Evolutionary conservation across 1,140 invertebrate genomes (phyloP).

Genomic region (Aphis gossypii): DNA sequence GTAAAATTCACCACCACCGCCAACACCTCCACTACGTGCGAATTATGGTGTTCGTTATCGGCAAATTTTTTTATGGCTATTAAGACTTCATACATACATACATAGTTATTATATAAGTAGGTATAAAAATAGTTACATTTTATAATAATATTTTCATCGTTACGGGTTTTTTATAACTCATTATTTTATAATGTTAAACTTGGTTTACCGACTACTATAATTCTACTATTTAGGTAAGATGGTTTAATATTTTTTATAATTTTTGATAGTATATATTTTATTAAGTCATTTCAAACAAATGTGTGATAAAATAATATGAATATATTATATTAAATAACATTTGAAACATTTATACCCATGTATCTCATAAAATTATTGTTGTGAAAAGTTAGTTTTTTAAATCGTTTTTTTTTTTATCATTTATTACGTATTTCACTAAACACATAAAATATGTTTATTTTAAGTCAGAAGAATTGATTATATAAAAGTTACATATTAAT

Average conservation of each 20-base stretch:
- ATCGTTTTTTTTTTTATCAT: neutral
- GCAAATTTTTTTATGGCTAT: neutral
- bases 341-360: neutral
- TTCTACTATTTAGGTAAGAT: no score
- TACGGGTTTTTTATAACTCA: neutral
- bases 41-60: neutral
- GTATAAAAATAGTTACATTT: neutral
- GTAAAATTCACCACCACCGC: neutral
- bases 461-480: constrained; percentile 28
- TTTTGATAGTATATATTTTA: neutral
- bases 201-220: no score
- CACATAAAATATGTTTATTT: neutral
- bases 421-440: neutral
- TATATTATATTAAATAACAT: neutral
- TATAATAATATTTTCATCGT: neutral
- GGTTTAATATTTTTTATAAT: no score
- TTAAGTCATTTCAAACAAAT: neutral
- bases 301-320: neutral
- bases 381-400: neutral
- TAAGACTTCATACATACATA: neutral
- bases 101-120: neutral
- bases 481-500: constrained; percentile 22
- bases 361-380: neutral
- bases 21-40: no score
- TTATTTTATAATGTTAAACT: neutral